These are phyloP conservation scores for Agraylea sexmaculata DNA, from an alignment of 1,140 invertebrate genomes.

Conservation along the genomic window DNA sequence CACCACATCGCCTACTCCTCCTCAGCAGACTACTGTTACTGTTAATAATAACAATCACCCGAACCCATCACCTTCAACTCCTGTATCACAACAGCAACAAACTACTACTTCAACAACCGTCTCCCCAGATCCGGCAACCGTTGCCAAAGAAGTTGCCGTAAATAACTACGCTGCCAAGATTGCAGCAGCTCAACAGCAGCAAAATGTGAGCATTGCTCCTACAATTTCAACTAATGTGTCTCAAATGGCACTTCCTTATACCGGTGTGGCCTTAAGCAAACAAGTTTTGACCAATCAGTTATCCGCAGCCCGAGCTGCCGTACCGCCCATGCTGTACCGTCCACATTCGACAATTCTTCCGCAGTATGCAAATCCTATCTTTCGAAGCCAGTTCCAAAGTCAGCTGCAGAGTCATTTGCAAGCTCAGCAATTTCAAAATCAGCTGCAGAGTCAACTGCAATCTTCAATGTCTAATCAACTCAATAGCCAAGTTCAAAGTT, in stretches of 20 bases:
- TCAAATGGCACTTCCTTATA: slow-evolving; percentile 59
- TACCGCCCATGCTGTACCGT: slow-evolving; percentile 19
- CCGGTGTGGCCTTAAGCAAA: slow-evolving; percentile 60
- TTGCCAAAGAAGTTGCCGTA: slow-evolving; percentile 65
- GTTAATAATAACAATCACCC: slow-evolving; percentile 12
- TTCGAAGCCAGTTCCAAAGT: slow-evolving; percentile 25
- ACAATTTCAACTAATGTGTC: slow-evolving; percentile 23
- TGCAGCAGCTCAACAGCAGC: too few species aligned
- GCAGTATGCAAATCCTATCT: slow-evolving; percentile 21
- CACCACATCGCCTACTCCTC: slow-evolving; percentile 21
- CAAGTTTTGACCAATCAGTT: slow-evolving; percentile 38
- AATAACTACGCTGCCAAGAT: slow-evolving; percentile 65
- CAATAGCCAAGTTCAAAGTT: slow-evolving; percentile 26
- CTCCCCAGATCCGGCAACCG: slow-evolving; percentile 43
- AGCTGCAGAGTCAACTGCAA: slow-evolving; percentile 25
- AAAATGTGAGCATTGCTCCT: slow-evolving; percentile 26
- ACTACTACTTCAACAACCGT: slow-evolving; percentile 22
- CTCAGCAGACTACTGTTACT: slow-evolving; percentile 22
- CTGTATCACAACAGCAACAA: slow-evolving; percentile 28
- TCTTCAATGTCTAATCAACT: slow-evolving; percentile 22
- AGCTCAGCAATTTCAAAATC: slow-evolving; percentile 28
- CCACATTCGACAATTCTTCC: slow-evolving; percentile 17
- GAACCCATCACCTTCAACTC: slow-evolving; percentile 25
- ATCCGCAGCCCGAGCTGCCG: slow-evolving; percentile 23
- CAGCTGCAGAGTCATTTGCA: slow-evolving; percentile 30